Conservation (phyloP, 2,113 vertebrate genomes). For the Myotis davidii region DNA sequence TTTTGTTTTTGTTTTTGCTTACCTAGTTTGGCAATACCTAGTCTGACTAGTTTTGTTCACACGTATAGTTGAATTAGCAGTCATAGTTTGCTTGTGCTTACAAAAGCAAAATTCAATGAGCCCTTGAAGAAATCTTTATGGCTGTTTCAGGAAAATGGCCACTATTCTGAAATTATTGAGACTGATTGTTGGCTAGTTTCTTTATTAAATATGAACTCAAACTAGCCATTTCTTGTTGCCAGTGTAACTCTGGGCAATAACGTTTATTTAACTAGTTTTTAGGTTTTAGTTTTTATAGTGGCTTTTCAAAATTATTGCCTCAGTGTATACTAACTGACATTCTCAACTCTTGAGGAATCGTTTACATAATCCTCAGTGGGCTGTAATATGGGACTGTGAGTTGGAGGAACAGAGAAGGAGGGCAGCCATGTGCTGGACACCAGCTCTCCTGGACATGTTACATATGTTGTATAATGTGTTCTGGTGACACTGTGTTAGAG, state of each 20-base stretch:
- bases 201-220: slow-evolving; percentile 32
- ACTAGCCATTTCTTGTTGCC: slow-evolving; percentile 8
- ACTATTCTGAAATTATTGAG: slow-evolving; percentile 33
- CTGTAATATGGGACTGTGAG: neutral
- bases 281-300: neutral
- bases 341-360: neutral
- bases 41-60: slow-evolving; percentile 44
- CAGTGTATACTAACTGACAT: neutral
- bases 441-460: neutral
- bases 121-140: slow-evolving; percentile 24
- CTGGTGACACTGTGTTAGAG: neutral
- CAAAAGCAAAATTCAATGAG: slow-evolving; percentile 43
- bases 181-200: neutral
- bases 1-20: neutral
- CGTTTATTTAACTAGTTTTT: neutral
- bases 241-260: neutral
- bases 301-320: slow-evolving; percentile 3
- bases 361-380: neutral
- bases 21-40: neutral
- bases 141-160: slow-evolving; percentile 39
- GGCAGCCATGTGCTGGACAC: neutral
- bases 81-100: slow-evolving; percentile 11
- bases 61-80: neutral
- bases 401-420: neutral
- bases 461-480: neutral